phyloP scores from a whole-genome alignment of 1,140 invertebrate species.

The Diabrotica virgifera region DNA sequence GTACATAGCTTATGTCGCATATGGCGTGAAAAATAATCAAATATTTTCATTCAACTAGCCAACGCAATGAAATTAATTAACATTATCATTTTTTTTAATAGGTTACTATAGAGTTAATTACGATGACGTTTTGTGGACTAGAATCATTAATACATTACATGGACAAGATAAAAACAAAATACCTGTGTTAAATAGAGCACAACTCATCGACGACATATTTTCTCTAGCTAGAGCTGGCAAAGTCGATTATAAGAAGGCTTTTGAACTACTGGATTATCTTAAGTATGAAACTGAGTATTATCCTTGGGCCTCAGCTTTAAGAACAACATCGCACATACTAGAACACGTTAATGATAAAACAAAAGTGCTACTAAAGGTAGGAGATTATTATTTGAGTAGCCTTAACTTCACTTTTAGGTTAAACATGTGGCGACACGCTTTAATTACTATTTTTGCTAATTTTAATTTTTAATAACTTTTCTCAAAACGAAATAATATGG shows the following conservation, averaged over 20 bases:
- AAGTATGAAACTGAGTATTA: slow-evolving; percentile 60
- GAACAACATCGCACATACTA: slow-evolving; percentile 52
- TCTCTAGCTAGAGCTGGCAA: slow-evolving; percentile 54
- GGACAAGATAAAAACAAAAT: slow-evolving; percentile 54
- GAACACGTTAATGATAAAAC: slow-evolving; percentile 20
- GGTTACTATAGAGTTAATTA: slow-evolving; percentile 83
- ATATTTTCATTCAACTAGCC: no score
- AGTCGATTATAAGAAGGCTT: slow-evolving; percentile 51
- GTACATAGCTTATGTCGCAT: no score
- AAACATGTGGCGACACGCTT: no score
- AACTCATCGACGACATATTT: slow-evolving; percentile 76
- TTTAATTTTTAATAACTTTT: no score
- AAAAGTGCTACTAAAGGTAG: slow-evolving; percentile 25
- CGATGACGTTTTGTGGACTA: slow-evolving; percentile 64
- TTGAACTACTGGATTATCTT: slow-evolving; percentile 60
- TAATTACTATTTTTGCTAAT: no score
- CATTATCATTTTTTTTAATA: slow-evolving; percentile 34
- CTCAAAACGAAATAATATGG: no score
- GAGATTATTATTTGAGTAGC: not conserved
- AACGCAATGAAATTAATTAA: not conserved
- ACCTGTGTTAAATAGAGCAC: slow-evolving; percentile 70
- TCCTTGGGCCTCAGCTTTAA: slow-evolving; percentile 63
- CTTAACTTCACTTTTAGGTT: slow-evolving; percentile 4
- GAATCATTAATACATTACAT: slow-evolving; percentile 54
- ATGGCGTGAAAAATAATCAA: no score